Base-by-base conservation (phyloP, 2,888 invertebrate species). In the Stratiomys singularior region DNA sequence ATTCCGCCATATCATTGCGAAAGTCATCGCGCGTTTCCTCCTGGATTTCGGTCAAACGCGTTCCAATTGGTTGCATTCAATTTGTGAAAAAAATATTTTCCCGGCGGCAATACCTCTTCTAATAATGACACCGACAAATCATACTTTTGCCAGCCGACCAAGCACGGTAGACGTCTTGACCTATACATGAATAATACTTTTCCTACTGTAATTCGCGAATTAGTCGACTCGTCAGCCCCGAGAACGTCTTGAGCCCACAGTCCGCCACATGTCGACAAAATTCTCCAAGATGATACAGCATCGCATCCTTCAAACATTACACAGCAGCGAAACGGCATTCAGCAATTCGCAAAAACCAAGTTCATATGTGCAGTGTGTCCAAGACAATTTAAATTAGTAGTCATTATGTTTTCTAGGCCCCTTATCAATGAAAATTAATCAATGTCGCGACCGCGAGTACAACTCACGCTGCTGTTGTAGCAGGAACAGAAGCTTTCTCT, bases 321-420 rank as follows among this genome's bases (percentile, higher is more conserved):
- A 9, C 21, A 60, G 18, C n/a, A 21, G 25, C 11, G 13, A 21
- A 60, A 60, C 13, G 4, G 11, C 21, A 60, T 4, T 23, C 21
- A 25, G 21, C 58, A 60, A 21, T 23, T 21, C 7, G 23, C 18
- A 60, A 60, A 37, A 5, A 37, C 5, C 5, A 37, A 37, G 9
- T 9, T 37, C 37, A 9, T 60, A 60, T 60, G 56, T 56, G 58
- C 21, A 18, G 23, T 21, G 18, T 60, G 25, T 60, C 4, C 58
- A 60, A 21, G 21, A 5, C 25, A 60, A 60, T 60, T n/a, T 23
- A 60, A 60, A 60, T 60, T 25, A 60, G 58, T 18, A 60, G 58
- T 60, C 58, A 60, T 60, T 5, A 23, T 60, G n/a, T 60, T 60
- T 25, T 25, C 58, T 25, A 52, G 18, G 4, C 52, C 4, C 18